Evolutionary conservation across 1,140 invertebrate species (phyloP).

Genomic region (Drosophila paulistorum): DNA sequence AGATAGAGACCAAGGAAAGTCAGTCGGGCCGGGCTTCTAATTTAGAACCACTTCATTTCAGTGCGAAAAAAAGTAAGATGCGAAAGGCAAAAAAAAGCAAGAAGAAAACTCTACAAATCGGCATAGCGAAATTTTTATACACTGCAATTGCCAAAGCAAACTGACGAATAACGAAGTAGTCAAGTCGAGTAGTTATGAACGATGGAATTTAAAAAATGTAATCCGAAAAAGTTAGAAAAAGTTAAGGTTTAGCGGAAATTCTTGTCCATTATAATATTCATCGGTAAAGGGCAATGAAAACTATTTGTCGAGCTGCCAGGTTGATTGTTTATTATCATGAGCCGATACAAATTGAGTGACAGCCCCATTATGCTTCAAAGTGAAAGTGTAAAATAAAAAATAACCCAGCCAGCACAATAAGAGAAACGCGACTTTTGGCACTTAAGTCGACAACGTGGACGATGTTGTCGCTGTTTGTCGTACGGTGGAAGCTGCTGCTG

Average conservation of each 20-base stretch:
- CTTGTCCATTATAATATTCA: too few relatives aligned
- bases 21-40: conserved; percentile 18
- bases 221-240: too few relatives aligned
- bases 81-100: conserved; percentile 5
- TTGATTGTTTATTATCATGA: neutral
- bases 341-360: neutral
- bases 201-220: too few relatives aligned
- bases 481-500: neutral
- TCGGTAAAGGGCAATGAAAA: too few relatives aligned
- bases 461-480: conserved; percentile 4
- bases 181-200: too few relatives aligned
- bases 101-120: neutral
- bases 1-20: conserved; percentile 10
- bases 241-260: too few relatives aligned
- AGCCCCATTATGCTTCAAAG: neutral
- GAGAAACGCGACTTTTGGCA: conserved; percentile 31
- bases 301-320: neutral
- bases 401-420: conserved; percentile 5
- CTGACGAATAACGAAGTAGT: too few relatives aligned
- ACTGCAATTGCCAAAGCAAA: neutral
- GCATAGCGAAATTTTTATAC: neutral
- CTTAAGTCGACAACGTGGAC: conserved; percentile 23
- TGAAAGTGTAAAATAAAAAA: conserved; percentile 14
- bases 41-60: conserved; percentile 33
- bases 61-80: conserved; percentile 6